Base-by-base conservation (phyloP, 2,888 invertebrate genomes). In the Lacanobia wlatinum region DNA sequence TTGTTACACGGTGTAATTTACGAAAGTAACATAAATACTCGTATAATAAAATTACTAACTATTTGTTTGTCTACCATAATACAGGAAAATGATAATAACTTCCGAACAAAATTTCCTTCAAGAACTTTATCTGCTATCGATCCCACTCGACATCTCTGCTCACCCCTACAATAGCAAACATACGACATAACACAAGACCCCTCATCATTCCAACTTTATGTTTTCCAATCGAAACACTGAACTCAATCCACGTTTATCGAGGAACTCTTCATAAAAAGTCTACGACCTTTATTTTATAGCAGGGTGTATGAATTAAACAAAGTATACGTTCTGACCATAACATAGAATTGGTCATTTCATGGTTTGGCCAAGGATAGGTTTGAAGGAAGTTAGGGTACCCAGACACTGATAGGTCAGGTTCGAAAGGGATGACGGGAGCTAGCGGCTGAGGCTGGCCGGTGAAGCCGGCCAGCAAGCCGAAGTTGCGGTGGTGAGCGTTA, bases 201-300 rank as follows among this genome's bases (percentile, higher is more conserved):
- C 71, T 73, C 72, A 78, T 84, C 73, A 76, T 79, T 73, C 64
- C 64, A 75, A 74, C 69, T 84, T 84, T 84, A 84, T 84, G 84
- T 78, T 78, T 85, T 76, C 81, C 86, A 79, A 84, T 84, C 82
- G 76, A 82, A 78, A 81, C 78, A 82, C 58, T 78, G 75, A 70
- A 77, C 68, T 79, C 77, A 80, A 80, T 86, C 62, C 70, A 65
- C 77, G 77, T 85, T 86, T 84, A 84, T 84, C 68, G 80, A 73
- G 60, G 40, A 82, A 75, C 68, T 84, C 72, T 76, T 76, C 71
- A 79, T 84, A 86, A 85, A 86, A 86, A 80, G 46, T 65, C 18
- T 82, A 82, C 70, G 75, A 82, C 78, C 78, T 72, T 76, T 78
- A 70, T 73, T 85, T 85, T 85, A 83, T 64, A 43, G 18, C 58